Conservation (phyloP, 2,888 invertebrate species). For the Dasysyrphus tricinctus region DNA sequence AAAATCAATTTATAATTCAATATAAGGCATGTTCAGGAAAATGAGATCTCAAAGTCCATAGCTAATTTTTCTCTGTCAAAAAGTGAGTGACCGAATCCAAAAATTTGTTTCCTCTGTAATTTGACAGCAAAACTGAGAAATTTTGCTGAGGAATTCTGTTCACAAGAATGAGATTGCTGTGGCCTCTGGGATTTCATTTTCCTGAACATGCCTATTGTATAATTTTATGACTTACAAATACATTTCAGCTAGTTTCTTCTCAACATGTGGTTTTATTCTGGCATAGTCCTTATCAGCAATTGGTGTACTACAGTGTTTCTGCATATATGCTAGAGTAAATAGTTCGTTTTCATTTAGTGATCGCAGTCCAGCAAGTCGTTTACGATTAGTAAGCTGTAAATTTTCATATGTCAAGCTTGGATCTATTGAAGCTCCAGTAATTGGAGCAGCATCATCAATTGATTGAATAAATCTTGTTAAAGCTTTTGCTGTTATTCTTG, state of each 20-base stretch:
- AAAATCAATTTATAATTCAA: neutral
- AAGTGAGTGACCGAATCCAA: too few relatives aligned
- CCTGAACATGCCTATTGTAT: too few relatives aligned
- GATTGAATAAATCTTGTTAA: slow-evolving; percentile 80
- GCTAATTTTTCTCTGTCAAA: too few relatives aligned
- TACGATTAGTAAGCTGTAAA: slow-evolving; percentile 79
- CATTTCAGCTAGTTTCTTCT: slow-evolving; percentile 81
- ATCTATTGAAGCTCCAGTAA: slow-evolving; percentile 80
- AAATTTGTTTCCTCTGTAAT: too few relatives aligned
- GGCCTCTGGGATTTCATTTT: too few relatives aligned
- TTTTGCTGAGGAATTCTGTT: too few relatives aligned
- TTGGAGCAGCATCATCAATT: slow-evolving; percentile 80
- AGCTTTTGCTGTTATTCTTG: slow-evolving; percentile 80
- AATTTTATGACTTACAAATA: slow-evolving; percentile 80
- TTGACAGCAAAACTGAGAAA: too few relatives aligned
- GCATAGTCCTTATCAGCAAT: slow-evolving; percentile 82
- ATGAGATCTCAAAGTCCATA: too few relatives aligned
- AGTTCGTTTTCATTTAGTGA: slow-evolving; percentile 82
- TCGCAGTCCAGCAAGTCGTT: slow-evolving; percentile 81
- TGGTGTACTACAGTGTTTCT: slow-evolving; percentile 82
- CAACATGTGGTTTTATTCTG: slow-evolving; percentile 82
- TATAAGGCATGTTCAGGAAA: too few relatives aligned
- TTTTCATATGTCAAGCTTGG: slow-evolving; percentile 80
- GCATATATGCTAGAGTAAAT: slow-evolving; percentile 82
- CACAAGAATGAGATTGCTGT: too few relatives aligned